A percentile compares a stretch with the other conserved stretches of the same genome.
These are phyloP conservation scores for Cyaniris semiargus DNA, from an alignment of 2,888 invertebrate genomes.

Conservation along the genomic window DNA sequence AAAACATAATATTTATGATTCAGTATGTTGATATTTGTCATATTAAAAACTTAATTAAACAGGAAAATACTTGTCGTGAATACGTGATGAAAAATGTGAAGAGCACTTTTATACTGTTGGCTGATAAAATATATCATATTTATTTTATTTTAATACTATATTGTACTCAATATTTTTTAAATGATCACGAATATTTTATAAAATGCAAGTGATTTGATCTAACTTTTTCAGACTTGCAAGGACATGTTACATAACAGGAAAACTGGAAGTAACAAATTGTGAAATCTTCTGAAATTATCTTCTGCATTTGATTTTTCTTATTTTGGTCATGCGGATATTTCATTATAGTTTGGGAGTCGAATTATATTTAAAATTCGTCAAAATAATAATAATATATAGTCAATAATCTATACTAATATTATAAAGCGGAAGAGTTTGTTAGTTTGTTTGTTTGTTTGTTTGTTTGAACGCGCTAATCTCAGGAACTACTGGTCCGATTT, in stretches of 20 bases:
- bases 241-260: neutral
- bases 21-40: neutral
- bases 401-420: too few species aligned
- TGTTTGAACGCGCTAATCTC: too few species aligned
- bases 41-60: neutral
- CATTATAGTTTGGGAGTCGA: too few species aligned
- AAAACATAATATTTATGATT: too few species aligned
- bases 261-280: neutral
- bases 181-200: neutral
- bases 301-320: neutral
- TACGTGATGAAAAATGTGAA: neutral
- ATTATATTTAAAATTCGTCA: too few species aligned
- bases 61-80: conserved; percentile 4
- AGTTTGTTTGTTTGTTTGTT: too few species aligned
- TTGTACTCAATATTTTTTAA: neutral
- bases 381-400: too few species aligned
- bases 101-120: neutral
- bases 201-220: neutral
- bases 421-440: too few species aligned
- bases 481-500: too few species aligned
- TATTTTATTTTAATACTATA: neutral
- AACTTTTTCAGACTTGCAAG: neutral
- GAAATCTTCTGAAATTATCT: neutral
- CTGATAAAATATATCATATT: conserved; percentile 1
- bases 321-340: neutral